A percentile compares a stretch with the other conserved stretches of the same genome.
phyloP scores from a whole-genome alignment of 2,113 vertebrate species.

The Sinocyclocheilus grahami region DNA sequence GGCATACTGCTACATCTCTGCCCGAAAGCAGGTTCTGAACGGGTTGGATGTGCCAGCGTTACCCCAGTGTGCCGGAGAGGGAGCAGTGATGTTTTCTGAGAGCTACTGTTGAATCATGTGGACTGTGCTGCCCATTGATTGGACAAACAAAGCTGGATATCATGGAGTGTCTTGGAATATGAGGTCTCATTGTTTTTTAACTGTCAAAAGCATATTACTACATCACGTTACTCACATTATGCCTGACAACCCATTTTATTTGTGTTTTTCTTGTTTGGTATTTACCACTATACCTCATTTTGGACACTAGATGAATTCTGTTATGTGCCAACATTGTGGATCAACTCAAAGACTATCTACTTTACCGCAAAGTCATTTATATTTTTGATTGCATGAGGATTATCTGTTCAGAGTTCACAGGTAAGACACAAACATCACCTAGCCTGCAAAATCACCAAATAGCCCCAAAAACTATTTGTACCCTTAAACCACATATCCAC shows the following conservation, averaged over 20 bases:
- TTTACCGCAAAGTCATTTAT: neutral
- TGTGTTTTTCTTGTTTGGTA: neutral
- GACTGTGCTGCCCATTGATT: too few species aligned
- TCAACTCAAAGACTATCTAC: neutral
- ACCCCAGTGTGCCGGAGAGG: slow-evolving; percentile 11
- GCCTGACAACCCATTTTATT: neutral
- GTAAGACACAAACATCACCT: neutral
- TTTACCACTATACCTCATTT: slow-evolving; percentile 40
- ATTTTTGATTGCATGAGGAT: neutral
- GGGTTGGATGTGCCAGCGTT: neutral
- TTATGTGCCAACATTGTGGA: slow-evolving; percentile 4
- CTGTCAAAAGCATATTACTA: neutral
- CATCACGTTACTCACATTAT: neutral
- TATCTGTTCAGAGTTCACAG: neutral
- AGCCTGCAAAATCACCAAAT: neutral
- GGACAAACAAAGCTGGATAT: neutral
- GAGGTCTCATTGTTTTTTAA: too few species aligned
- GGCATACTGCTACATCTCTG: slow-evolving; percentile 58
- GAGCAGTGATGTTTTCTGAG: slow-evolving; percentile 50
- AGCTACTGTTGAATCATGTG: slow-evolving; percentile 66
- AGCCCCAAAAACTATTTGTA: neutral
- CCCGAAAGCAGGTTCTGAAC: slow-evolving; percentile 49
- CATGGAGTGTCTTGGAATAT: too few species aligned
- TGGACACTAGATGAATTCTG: neutral
- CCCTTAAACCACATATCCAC: neutral